phyloP scores from a whole-genome alignment of 2,797 vertebrate genomes.

The Corythornis leucogaster region DNA sequence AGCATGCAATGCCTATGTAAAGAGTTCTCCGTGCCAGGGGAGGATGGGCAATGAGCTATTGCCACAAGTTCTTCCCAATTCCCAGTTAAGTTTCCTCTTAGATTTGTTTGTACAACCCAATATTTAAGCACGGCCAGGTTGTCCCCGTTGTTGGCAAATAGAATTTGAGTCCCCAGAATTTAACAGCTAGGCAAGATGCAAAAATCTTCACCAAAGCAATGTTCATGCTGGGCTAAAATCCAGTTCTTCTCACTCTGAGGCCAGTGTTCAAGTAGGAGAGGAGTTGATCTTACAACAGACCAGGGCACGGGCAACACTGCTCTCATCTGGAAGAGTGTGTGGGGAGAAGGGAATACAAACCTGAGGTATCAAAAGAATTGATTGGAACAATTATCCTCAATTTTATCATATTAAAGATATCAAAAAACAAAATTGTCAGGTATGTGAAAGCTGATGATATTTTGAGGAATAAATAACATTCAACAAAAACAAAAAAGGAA shows the following conservation, averaged over 20 bases:
- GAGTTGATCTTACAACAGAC: accelerated
- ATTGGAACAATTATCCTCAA: neutral
- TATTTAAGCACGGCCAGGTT: neutral
- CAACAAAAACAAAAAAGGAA: neutral
- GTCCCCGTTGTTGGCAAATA: neutral
- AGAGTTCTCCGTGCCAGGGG: neutral
- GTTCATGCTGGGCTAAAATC: neutral
- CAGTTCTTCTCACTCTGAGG: neutral
- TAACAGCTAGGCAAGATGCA: neutral
- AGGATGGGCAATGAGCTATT: neutral
- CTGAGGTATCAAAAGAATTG: neutral
- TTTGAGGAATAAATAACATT: neutral
- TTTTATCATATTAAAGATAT: neutral
- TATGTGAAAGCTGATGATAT: neutral
- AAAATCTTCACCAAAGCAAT: neutral
- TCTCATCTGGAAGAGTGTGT: accelerated
- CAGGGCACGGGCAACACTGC: accelerated
- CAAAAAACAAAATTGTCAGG: neutral
- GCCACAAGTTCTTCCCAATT: neutral
- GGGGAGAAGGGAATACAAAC: accelerated
- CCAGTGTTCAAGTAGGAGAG: neutral
- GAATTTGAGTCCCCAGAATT: neutral
- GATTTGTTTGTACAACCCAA: neutral
- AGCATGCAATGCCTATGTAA: neutral
- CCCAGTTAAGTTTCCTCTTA: neutral